Conservation (phyloP, 2,797 vertebrate species). For the Alauda arvensis region DNA sequence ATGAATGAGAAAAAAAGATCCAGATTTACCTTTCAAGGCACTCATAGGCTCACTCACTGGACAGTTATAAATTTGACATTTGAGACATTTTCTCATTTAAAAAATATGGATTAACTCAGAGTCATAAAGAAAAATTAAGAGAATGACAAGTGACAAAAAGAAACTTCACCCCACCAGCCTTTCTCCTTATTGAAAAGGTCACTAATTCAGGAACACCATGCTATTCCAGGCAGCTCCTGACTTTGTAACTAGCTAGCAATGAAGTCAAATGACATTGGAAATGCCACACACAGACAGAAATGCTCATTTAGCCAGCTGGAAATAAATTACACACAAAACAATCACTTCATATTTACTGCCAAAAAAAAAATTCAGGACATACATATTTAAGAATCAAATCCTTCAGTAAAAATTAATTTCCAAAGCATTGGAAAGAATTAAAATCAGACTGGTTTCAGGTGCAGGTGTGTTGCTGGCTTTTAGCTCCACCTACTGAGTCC, state of each 20-base stretch:
- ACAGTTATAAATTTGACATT: not conserved
- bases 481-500: conserved; percentile 27
- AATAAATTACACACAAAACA: not conserved
- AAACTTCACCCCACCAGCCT: not conserved
- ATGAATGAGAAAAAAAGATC: not conserved
- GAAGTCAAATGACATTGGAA: not conserved
- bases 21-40: not conserved
- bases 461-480: not conserved
- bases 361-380: not conserved
- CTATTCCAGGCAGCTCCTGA: not conserved
- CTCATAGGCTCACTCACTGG: not conserved
- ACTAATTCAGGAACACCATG: not conserved
- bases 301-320: not conserved
- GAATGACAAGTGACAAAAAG: not conserved
- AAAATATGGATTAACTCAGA: not conserved
- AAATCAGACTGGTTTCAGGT: not conserved
- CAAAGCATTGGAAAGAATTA: not conserved
- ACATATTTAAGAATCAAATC: not conserved
- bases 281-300: not conserved
- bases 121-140: not conserved
- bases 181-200: not conserved
- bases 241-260: not conserved
- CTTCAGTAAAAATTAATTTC: not conserved
- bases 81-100: not conserved
- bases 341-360: not conserved